Evolutionary conservation across 2,888 invertebrate genomes (phyloP), one percentile per base, ranked within the genome.

Genomic region (Malachius bipustulatus): DNA sequence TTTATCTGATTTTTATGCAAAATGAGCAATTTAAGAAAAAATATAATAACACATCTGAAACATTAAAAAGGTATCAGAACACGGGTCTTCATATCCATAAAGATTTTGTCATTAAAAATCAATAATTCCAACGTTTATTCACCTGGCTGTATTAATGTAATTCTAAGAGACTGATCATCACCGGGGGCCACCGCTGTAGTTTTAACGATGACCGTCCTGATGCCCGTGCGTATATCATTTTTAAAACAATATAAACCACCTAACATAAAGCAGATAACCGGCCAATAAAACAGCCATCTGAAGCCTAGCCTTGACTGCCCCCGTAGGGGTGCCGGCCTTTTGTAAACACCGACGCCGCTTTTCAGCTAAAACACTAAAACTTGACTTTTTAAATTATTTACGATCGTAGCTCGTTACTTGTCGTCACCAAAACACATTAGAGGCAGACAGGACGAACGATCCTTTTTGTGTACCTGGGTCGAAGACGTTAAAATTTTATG

Each of bases 351-450:
- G 14, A 37, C 32, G 43, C 47, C 47, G 47, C 46, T 46, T 44
- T 40, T 42, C 40, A 36, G 44, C 46, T 44, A 40, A 48, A 47
- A 48, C 48, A 48, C 44, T 48, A 46, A 47, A 48, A 46, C 46
- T 46, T 43, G 47, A 46, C 48, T 48, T 48, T 43, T 46, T 38
- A 39, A 45, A 46, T 48, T 45, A 48, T 48, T 48, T 48, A 48
- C 39, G 45, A 37, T 36, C 39, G 30, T 16, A 33, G 43, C 43
- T 46, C 35, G 47, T 47, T 45, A 45, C 42, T 46, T 45, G 48
- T 48, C 48, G 45, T 48, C 48, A 47, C 46, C 45, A 29, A 42
- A 45, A 44, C 39, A 31, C 31, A 31, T 31, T 28, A 11, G 24
- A 19, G n/a, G n/a, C n/a, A n/a, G n/a, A 19, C 24, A 19, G 24